Evolutionary conservation across 2,113 vertebrate species (phyloP).

Genomic region (Notarius lentiginosus): DNA sequence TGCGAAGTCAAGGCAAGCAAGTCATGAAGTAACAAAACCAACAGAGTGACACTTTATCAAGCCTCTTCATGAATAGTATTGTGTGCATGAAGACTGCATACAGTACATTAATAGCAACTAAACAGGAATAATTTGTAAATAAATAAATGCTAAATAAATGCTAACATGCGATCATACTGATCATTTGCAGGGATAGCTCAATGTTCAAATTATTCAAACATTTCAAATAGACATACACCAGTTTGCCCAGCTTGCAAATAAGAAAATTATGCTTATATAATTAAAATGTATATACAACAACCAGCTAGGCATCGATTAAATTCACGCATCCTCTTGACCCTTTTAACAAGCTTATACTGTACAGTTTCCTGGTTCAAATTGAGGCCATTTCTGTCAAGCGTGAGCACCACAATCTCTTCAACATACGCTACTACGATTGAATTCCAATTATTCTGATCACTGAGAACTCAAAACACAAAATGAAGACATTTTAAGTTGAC

Average conservation of each 20-base stretch:
- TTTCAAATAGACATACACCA: background rate
- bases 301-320: background rate
- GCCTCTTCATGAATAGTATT: background rate
- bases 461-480: constrained; percentile 82
- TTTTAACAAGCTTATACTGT: constrained; percentile 70
- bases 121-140: background rate
- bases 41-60: background rate
- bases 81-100: background rate
- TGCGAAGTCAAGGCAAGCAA: no score
- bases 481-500: constrained; percentile 82
- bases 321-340: constrained; percentile 59
- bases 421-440: constrained; percentile 79
- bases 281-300: constrained; percentile 1
- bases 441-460: constrained; percentile 87
- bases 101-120: background rate
- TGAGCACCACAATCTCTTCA: constrained; percentile 73
- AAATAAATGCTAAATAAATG: background rate
- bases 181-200: background rate
- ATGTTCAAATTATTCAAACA: background rate
- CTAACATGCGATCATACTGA: background rate
- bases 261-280: background rate
- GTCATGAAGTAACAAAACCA: background rate
- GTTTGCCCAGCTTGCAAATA: background rate
- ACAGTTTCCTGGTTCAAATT: constrained; percentile 64
- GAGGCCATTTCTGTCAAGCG: constrained; percentile 40